Evolutionary conservation across 2,888 invertebrate genomes (phyloP), one percentile per base, ranked within the genome.

Genomic region (Cremastinae sp.): DNA sequence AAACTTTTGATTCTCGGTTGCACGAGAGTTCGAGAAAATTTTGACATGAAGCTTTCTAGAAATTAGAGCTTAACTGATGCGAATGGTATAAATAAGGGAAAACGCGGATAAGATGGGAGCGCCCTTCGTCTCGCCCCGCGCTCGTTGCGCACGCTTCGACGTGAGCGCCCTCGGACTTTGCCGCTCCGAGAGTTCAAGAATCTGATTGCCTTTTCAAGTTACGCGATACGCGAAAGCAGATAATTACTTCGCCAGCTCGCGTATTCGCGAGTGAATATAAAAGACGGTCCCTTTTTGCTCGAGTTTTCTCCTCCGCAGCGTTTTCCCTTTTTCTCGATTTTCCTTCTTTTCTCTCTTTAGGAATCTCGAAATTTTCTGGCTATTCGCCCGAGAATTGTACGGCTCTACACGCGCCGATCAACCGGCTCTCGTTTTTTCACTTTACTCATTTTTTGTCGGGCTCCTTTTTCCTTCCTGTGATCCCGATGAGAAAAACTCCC

Each of bases 201-300:
- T 74, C 70, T 77, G 77, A 77, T 77, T 74, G 77, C 77, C 74
- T 77, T 77, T 77, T 77, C 74, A 61, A 66, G 77, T 77, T 70
- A 65, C 61, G 59, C 77, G 73, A 77, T 77, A 77, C 77, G 28
- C 28, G 74, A 74, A 77, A 77, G 77, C 65, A 56, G 73, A 77
- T 77, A 77, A 77, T 77, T 74, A 77, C 77, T 77, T 65, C 45
- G 65, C 64, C 20, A 43, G 77, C 66, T 66, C 66, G 55, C 70
- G 70, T 74, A 77, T 61, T 56, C 61, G 65, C 77, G 51, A 77
- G 65, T 74, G 77, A 77, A 77, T 77, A 77, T 74, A 77, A 77
- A 65, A 61, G 59, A 64, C 49, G 58, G 14, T 69, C 47, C 39
- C 37, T 41, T 7, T 28, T 35, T 64, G 64, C 51, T 64, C 41